phyloP scores from a whole-genome alignment of 1,140 invertebrate species.

The Plutomurus gul region DNA sequence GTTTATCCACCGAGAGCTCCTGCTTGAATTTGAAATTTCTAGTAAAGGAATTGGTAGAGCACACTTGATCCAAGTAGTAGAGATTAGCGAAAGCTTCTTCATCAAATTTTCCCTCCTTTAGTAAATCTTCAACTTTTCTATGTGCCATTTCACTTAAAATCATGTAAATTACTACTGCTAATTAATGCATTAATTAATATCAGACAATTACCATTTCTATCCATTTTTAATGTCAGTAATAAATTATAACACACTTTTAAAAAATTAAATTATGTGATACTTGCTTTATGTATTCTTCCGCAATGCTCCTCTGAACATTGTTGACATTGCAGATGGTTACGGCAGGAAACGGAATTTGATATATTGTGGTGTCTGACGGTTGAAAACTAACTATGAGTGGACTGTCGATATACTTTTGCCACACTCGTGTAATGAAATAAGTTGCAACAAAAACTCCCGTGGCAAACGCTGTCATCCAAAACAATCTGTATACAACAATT shows the following conservation, averaged over 20 bases:
- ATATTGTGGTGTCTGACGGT: constrained; percentile 27
- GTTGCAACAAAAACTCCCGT: constrained; percentile 60
- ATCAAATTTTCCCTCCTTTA: neutral
- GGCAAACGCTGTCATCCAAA: constrained; percentile 61
- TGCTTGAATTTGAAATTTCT: constrained; percentile 30
- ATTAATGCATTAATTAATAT: too few relatives aligned
- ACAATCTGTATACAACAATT: constrained; percentile 58
- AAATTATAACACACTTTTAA: too few relatives aligned
- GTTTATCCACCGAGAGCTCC: neutral
- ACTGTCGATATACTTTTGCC: constrained; percentile 30
- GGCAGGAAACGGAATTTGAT: constrained; percentile 54
- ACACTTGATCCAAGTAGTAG: constrained; percentile 43
- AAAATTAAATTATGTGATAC: neutral
- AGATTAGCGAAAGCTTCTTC: neutral
- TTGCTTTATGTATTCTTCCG: neutral
- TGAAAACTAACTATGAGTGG: constrained; percentile 51
- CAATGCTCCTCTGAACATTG: neutral
- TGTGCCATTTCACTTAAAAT: too few relatives aligned
- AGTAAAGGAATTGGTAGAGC: constrained; percentile 29
- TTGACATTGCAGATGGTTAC: constrained; percentile 54
- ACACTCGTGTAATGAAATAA: constrained; percentile 58
- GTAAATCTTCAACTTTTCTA: neutral
- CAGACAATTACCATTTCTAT: too few relatives aligned
- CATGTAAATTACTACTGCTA: too few relatives aligned
- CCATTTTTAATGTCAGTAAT: too few relatives aligned